Base-by-base conservation (phyloP, 1,140 invertebrate species). In the Diachasmimorpha longicaudata region DNA sequence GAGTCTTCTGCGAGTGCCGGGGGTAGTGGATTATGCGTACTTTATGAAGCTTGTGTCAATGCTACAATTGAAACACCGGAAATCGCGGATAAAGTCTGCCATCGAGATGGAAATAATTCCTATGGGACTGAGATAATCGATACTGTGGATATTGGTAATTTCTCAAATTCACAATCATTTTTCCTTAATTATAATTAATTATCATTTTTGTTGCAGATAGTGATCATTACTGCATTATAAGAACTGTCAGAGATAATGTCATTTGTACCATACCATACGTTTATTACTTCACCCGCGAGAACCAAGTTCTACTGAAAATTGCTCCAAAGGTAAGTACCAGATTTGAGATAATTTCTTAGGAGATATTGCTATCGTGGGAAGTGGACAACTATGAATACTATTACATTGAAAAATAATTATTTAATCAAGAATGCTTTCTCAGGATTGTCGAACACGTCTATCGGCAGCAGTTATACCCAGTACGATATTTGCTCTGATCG, bases 21-120 rank as follows among this genome's bases (percentile, higher is more conserved):
- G 6, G 79, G 80, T 4, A 81, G 79, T 46, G 78, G 76, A 25
- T 70, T 85, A 5, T 85, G 83, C 48, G 58, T 78, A 37, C 71
- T 82, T 2, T 85, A 83, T 23, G 76, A 80, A 39, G 37, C 71
- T 13, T 85, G 83, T 39, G 83, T 83, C 0, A 84, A 83, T 44
- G 82, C 80, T 3, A 84, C 81, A 0, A 46, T 84, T n/a, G 81
- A 82, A 36, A 42, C 76, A 44, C 70, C 81, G 4, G 23, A 78
- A 23, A 67, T 74, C 6, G 77, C 71, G 5, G 46, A 75, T 25
- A 46, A 81, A 66, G 75, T 77, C 66, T 85, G 83, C 74, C 75
- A 76, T 44, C 76, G 76, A 3, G 78, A 81, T 42, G 58, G 70
- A 25, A 67, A 48, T 3, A 78, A 37, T 16, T 21, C 70, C 42